Percentiles rank a stretch among this genome's conserved stretches.
Conservation (phyloP, 2,113 vertebrate genomes). For the Saguinus midas region DNA sequence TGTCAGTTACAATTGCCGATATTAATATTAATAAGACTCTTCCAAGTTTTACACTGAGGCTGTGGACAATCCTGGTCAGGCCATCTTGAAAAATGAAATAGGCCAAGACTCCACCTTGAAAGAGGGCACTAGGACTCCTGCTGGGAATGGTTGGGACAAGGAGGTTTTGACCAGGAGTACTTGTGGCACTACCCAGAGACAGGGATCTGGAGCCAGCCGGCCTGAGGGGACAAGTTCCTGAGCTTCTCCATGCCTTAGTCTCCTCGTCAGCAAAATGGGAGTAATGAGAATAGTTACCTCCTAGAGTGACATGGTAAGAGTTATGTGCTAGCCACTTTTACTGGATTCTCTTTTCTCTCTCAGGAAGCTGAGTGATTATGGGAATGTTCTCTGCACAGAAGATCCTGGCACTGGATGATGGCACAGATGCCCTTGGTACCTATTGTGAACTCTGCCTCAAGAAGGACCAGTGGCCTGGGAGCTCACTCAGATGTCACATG, state of each 20-base stretch:
- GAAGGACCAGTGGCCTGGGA: neutral
- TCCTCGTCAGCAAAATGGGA: neutral
- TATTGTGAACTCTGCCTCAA: neutral
- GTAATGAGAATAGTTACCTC: neutral
- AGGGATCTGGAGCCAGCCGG: neutral
- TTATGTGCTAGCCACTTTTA: neutral
- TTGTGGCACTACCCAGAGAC: neutral
- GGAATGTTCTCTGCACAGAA: neutral
- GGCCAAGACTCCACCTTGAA: neutral
- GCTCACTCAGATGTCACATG: neutral
- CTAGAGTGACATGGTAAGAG: neutral
- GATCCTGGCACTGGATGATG: neutral
- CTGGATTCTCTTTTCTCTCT: neutral
- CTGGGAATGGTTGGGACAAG: neutral
- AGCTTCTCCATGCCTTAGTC: neutral
- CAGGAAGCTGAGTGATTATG: neutral
- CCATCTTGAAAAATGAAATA: neutral
- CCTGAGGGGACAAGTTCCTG: neutral
- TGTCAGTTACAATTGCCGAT: no score
- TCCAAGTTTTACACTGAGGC: neutral
- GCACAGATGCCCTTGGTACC: neutral
- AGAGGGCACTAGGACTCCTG: neutral
- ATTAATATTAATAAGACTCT: neutral
- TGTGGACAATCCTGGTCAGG: neutral
- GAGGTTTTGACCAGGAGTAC: neutral